Evolutionary conservation across 2,113 vertebrate genomes (phyloP), one percentile per base, ranked within the genome.

Genomic region (Actinemys pallida): DNA sequence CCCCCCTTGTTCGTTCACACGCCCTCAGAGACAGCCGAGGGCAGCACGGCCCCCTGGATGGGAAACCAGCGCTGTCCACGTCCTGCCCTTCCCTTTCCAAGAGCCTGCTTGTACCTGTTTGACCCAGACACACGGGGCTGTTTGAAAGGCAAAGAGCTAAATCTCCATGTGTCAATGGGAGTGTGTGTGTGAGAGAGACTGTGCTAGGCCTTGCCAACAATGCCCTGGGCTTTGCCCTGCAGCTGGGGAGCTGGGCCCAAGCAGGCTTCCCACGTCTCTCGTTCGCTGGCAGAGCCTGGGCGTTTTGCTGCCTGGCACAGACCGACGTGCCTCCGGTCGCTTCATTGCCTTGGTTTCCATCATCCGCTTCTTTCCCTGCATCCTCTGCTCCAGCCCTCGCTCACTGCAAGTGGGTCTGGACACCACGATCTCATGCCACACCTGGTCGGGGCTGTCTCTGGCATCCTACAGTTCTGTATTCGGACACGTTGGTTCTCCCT

Each of bases 391-490:
- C 56, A 57, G 56, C 24, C 56, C 22, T 24, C 10, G 24, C 24
- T 9, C 56, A 27, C 56, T 27, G 24, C 13, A 29, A 65, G 59
- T 12, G 14, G 59, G 59, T 65, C 59, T 17, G 59, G 31, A 2
- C 3, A 8, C 5, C 27, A 2, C 9, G 20, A 49, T 35, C 2
- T 25, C 31, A 5, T 1, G 3, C 6, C 1, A 65, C 29, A 11
- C 29, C 24, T 69, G 31, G 6, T 6, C 7, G 24, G 90, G 69
- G 69, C 62, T 29, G 2, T 69, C 62, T 14, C 62, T 16, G 14
- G 13, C 29, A 11, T 59, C 59, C 59, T 6, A 7, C 59, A 31
- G 59, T 6, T 35, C 59, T n/a, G 35, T 69, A n/a, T n/a, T n/a
- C 8, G 4, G 17, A n/a, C 14, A 19, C 17, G 8, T 35, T 5